phyloP scores from a whole-genome alignment of 2,113 vertebrate species.

The Puma concolor region DNA sequence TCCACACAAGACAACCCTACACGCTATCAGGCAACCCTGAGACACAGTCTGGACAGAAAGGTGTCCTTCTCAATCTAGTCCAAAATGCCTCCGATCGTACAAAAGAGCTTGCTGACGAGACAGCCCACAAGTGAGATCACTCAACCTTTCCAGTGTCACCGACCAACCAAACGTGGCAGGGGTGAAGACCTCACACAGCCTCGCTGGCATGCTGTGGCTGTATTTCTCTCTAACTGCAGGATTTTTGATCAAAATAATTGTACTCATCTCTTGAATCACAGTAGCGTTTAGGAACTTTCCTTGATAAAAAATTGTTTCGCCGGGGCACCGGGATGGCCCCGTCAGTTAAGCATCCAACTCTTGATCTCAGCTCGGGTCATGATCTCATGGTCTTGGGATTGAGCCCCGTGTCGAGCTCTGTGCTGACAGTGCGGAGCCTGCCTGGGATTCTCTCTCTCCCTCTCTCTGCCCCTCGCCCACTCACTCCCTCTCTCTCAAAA shows the following conservation, averaged over 20 bases:
- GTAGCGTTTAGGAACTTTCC: background rate
- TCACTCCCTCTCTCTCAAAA: no score
- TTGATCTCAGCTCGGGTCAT: no score
- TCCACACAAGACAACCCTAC: background rate
- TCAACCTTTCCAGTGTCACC: background rate
- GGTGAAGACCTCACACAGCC: background rate
- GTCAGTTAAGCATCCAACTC: no score
- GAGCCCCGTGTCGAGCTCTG: no score
- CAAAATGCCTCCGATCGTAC: background rate
- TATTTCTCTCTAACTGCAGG: accelerated
- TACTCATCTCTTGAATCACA: background rate
- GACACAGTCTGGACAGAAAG: background rate
- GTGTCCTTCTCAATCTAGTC: accelerated
- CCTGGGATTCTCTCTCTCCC: no score
- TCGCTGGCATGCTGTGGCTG: accelerated
- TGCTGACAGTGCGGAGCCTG: no score
- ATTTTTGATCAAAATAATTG: background rate
- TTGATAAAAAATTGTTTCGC: background rate
- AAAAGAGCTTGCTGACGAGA: background rate
- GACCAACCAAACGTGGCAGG: accelerated
- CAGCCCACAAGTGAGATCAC: background rate
- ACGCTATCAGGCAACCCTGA: accelerated
- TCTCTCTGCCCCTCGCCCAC: no score
- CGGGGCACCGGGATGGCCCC: no score
- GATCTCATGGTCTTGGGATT: no score